A percentile compares a stretch with the other conserved stretches of the same genome.
These are phyloP conservation scores for Hylaea fasciaria DNA, from an alignment of 2,888 invertebrate genomes.

Conservation along the genomic window DNA sequence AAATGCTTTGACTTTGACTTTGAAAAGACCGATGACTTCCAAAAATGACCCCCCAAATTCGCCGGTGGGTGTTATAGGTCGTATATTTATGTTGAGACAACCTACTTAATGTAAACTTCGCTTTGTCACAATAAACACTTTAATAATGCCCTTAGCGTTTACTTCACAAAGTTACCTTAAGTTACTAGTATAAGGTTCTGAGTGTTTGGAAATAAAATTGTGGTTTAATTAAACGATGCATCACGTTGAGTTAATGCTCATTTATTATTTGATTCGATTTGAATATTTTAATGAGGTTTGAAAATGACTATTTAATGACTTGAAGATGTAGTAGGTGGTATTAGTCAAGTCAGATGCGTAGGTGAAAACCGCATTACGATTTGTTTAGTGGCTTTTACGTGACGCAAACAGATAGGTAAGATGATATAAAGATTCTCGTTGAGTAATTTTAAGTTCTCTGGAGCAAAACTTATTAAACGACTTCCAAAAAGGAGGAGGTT, in stretches of 20 bases:
- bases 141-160: neutral
- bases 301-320: neutral
- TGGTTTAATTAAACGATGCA: conserved; percentile 20
- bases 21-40: too few relatives aligned
- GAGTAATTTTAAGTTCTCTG: too few relatives aligned
- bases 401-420: too few relatives aligned
- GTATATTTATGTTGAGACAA: conserved; percentile 15
- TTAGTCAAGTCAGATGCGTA: too few relatives aligned
- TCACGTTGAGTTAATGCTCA: conserved; percentile 17
- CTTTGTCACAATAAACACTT: conserved; percentile 10
- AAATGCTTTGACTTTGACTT: too few relatives aligned
- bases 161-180: neutral
- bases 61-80: conserved; percentile 42
- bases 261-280: conserved; percentile 13
- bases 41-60: conserved; percentile 33
- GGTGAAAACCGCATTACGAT: too few relatives aligned
- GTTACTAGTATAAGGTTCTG: conserved; percentile 6
- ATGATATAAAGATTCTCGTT: too few relatives aligned
- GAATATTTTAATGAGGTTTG: conserved; percentile 14
- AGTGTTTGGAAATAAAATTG: neutral
- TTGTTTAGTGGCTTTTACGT: too few relatives aligned
- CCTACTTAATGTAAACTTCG: neutral
- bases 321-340: neutral
- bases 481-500: too few relatives aligned
- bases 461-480: too few relatives aligned